Base-by-base conservation (phyloP, 1,140 invertebrate genomes). In the Sarcophaga bullata region DNA sequence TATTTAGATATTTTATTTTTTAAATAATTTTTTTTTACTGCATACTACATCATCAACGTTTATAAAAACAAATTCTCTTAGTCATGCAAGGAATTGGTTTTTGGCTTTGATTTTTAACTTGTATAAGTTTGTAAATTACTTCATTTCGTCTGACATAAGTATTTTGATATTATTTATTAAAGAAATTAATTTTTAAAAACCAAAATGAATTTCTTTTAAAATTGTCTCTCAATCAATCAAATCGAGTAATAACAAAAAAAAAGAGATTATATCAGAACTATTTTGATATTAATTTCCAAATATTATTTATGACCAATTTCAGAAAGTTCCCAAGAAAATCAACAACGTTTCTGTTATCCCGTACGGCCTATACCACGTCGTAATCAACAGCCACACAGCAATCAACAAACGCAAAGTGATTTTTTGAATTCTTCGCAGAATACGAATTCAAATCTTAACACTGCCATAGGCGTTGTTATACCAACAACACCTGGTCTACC, bases 341-440 rank as follows among this genome's bases (percentile, higher is more conserved):
- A 88, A 54, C 87, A 87, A 76, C 87, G 88, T 49, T 89, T 85
- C 83, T 89, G 88, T 80, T 89, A 88, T 58, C 88, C 88, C 11
- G 88, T 89, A 49, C 86, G 88, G 49, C 88, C 88, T 54, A 86
- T 89, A 83, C 88, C 89, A 73, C 84, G 88, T 80, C 86, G 89
- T 7, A 88, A 85, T 84, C 87, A 85, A 83, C 87, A 88, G 54
- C 72, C 46, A 37, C 86, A 84, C 47, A 62, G 15, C 17, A 62
- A 62, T 68, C 62, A 9, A 72, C 84, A 17, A 62, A 85, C 73
- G 58, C 85, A 72, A 84, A 62, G 37, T 37, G 80, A 81, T 62
- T 72, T 62, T 25, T 47, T 78, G 3, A 73, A 49, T 37, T 73
- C 62, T 49, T 37, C 37, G 8, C 54, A 80, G 62, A 68, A 68